Evolutionary conservation across 1,140 invertebrate genomes (phyloP), one percentile per base, ranked within the genome.

Genomic region (Acyrthosiphon pisum): DNA sequence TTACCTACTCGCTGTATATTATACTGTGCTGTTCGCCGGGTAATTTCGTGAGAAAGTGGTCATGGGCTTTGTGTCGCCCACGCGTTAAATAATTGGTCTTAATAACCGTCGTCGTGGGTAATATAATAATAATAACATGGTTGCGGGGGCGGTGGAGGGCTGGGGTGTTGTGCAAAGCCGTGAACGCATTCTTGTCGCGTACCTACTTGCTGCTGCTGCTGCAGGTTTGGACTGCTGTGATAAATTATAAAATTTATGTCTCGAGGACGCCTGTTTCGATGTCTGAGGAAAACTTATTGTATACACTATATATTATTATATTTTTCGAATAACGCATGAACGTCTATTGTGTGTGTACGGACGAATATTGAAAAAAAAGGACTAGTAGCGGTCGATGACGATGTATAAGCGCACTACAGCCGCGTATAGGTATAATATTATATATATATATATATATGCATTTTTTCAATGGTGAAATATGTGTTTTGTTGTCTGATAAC

Each of bases 21-120:
- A 41, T 86, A 44, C 1, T 50, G 7, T 50, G 3, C n/a, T 23
- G 18, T 41, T 37, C 22, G 23, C 18, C 6, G 6, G 26, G 14
- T 44, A 44, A 90, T 90, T 90, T 90, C 89, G 89, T 90, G 89
- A 68, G 89, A 90, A 90, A 90, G 89, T 68, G 89, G 53, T 60
- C 89, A 90, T 60, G 88, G 53, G 53, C 26, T 90, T 68, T 68
- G 35, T 90, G 53, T 90, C 88, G 53, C 50, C 35, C 37, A 30
- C 14, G 53, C 46, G 20, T 88, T 50, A 88, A 88, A 88, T 35
- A 50, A 88, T 89, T 56, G 48, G 46, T 53, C 46, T 11, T 53
- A 50, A 89, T 89, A 53, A 89, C 86, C 46, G n/a, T 88, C 46
- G 86, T 87, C 86, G 86, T 88, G 46, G 46, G 86, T 35, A 76